Evolutionary conservation across 2,113 vertebrate species (phyloP).

Genomic region (Catharus minimus): DNA sequence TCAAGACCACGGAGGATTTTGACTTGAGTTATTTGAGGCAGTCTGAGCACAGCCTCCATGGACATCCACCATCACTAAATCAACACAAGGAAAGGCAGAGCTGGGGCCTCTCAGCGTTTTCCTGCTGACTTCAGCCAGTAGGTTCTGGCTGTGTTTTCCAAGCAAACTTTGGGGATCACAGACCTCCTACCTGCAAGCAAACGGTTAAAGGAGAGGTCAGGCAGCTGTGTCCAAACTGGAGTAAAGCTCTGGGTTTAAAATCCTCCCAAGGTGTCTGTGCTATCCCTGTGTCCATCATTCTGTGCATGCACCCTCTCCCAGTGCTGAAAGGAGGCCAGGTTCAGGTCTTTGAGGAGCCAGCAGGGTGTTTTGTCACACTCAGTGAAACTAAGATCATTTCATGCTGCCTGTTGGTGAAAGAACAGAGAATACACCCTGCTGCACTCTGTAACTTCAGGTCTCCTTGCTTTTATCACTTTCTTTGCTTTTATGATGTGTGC

Average conservation of each 20-base stretch:
- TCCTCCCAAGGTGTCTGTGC: not conserved
- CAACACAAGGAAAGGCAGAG: not conserved
- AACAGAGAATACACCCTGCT: not conserved
- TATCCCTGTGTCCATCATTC: not conserved
- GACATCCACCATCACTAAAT: not conserved
- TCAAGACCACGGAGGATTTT: not conserved
- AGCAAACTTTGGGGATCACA: not conserved
- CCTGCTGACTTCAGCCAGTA: not conserved
- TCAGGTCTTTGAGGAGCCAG: not conserved
- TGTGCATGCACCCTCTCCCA: not conserved
- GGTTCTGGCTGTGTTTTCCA: not conserved
- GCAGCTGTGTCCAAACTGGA: not conserved
- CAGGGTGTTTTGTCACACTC: not conserved
- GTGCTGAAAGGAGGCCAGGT: not conserved
- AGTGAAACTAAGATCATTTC: not conserved
- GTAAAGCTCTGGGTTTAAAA: not conserved
- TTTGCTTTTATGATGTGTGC: not conserved
- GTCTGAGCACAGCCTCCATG: not conserved
- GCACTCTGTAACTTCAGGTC: not conserved
- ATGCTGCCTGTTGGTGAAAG: not conserved
- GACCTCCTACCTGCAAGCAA: not conserved
- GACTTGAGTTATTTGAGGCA: not conserved
- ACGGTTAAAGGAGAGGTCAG: not conserved
- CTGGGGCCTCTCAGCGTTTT: not conserved
- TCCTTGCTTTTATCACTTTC: slow-evolving; percentile 25